Conservation (phyloP, 2,797 vertebrate genomes). For the Ctenopoma multispine region DNA sequence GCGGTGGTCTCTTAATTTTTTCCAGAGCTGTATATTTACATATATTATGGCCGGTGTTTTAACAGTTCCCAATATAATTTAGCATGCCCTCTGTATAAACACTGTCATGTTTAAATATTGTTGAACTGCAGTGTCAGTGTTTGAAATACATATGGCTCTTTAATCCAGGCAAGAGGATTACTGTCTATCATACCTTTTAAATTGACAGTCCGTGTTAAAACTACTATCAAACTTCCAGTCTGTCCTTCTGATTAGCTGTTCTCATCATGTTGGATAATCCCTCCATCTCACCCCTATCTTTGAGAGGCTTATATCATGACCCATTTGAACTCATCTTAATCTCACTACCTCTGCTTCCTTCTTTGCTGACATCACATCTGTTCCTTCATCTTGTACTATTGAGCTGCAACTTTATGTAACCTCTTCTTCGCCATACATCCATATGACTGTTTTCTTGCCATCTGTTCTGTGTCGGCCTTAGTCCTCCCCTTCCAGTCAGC, state of each 20-base stretch:
- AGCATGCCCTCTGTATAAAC: background rate
- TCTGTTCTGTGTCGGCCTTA: slow-evolving; percentile 33
- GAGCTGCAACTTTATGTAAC: slow-evolving; percentile 11
- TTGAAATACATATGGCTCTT: slow-evolving; percentile 29
- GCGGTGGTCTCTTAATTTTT: no score
- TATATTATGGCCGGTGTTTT: no score
- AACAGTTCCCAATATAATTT: background rate
- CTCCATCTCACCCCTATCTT: slow-evolving; percentile 63
- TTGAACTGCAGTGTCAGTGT: background rate
- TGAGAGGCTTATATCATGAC: slow-evolving; percentile 72
- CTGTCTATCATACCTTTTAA: slow-evolving; percentile 15
- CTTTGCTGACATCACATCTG: slow-evolving; percentile 54
- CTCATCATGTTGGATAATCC: slow-evolving; percentile 68
- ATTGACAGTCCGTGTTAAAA: slow-evolving; percentile 38
- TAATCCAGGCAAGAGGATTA: slow-evolving; percentile 24
- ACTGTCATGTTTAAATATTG: background rate
- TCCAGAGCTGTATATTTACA: no score
- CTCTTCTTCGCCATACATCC: slow-evolving; percentile 15
- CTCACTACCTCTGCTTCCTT: slow-evolving; percentile 53
- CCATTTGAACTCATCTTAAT: slow-evolving; percentile 71
- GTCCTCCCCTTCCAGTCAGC: slow-evolving; percentile 8
- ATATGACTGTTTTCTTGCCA: slow-evolving; percentile 21
- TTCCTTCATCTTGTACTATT: slow-evolving; percentile 2
- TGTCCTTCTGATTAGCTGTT: slow-evolving; percentile 67
- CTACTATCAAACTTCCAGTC: slow-evolving; percentile 33